These are phyloP conservation scores for Dilophus febrilis DNA, from an alignment of 2,888 invertebrate genomes.

Conservation along the genomic window DNA sequence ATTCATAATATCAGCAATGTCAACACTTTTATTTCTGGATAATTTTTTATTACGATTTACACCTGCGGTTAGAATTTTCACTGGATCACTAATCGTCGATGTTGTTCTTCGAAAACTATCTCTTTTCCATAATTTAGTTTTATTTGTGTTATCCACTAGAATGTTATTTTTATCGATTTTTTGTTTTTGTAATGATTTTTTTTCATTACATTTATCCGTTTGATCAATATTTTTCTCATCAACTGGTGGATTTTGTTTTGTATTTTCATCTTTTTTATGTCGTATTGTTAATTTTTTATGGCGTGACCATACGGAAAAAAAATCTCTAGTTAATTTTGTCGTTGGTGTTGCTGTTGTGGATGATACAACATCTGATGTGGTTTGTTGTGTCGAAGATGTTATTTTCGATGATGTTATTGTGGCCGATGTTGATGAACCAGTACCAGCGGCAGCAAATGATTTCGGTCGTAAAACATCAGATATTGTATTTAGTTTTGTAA, in stretches of 20 bases:
- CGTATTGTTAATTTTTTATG: constrained; percentile 15
- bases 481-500: constrained; percentile 7
- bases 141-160: constrained; percentile 20
- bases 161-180: constrained; percentile 12
- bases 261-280: constrained; percentile 6
- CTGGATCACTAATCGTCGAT: no score
- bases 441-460: not conserved
- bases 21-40: no score
- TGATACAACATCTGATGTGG: not conserved
- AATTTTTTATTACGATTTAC: no score
- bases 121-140: constrained; percentile 10
- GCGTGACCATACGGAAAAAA: constrained; percentile 22
- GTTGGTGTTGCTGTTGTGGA: not conserved
- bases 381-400: not conserved
- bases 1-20: not conserved
- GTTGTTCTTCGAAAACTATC: no score
- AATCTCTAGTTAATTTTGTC: constrained; percentile 28
- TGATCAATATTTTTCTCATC: constrained; percentile 1
- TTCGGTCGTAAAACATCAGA: constrained; percentile 10
- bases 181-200: not conserved
- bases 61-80: no score
- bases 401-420: not conserved
- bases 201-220: not conserved
- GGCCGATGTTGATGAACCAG: not conserved
- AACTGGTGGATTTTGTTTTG: not conserved